phyloP scores from a whole-genome alignment of 2,797 vertebrate species.

The Lophius americanus region DNA sequence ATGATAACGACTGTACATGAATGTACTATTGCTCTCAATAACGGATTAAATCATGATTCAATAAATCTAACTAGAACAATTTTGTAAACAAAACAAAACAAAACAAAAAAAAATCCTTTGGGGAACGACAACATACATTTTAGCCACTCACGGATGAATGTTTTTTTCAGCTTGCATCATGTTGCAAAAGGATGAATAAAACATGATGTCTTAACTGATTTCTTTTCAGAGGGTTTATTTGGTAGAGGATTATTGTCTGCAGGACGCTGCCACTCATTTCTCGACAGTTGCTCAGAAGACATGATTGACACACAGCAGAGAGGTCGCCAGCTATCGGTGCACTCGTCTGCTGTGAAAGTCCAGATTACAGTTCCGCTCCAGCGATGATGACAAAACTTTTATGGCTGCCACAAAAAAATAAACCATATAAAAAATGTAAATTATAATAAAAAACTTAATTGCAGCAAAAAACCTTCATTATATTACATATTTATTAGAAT shows the following conservation, averaged over 20 bases:
- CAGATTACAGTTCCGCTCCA: not conserved
- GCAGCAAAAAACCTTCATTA: too few relatives aligned
- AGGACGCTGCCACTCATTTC: not conserved
- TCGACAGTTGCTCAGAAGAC: not conserved
- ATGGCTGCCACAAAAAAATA: not conserved
- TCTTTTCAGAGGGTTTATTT: slow-evolving; percentile 30
- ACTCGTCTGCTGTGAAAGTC: not conserved
- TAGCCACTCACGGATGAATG: too few relatives aligned
- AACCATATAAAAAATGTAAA: not conserved
- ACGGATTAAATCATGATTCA: too few relatives aligned
- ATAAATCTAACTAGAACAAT: too few relatives aligned
- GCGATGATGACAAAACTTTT: not conserved
- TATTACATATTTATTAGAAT: not conserved
- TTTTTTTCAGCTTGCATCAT: too few relatives aligned
- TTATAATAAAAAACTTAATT: not conserved
- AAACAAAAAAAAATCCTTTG: too few relatives aligned
- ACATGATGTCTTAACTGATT: slow-evolving; percentile 27
- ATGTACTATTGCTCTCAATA: too few relatives aligned
- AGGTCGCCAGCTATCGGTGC: not conserved
- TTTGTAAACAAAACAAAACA: too few relatives aligned
- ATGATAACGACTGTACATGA: too few relatives aligned
- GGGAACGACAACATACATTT: too few relatives aligned
- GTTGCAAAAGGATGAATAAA: slow-evolving; percentile 5
- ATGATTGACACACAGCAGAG: slow-evolving; percentile 10
- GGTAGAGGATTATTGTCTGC: slow-evolving; percentile 32